Evolutionary conservation across 2,888 invertebrate species (phyloP), one percentile per base, ranked within the genome.

Genomic region (Phragmatobia fuliginosa): DNA sequence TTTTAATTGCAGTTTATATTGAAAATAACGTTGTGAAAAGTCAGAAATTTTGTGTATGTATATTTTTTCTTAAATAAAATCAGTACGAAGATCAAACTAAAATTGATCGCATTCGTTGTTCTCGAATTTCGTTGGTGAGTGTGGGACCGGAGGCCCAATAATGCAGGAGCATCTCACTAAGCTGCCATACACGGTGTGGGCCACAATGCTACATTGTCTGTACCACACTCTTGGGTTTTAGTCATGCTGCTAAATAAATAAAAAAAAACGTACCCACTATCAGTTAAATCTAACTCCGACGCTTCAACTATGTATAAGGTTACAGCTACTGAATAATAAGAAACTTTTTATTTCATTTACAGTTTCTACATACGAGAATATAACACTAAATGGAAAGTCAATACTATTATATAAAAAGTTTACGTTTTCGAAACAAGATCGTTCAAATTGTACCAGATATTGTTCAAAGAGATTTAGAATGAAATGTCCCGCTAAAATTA

Each of bases 371-470:
- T 64, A 61, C 61, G 56, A 70, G 28, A 56, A 16, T 8, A 62
- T 70, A 58, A 36, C 10, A 28, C 1, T 70, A 66, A 70, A 66
- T 11, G 62, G 66, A 21, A 66, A 33, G n/a, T 33, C 32, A 33
- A 66, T 58, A 3, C 3, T 70, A 8, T 61, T 70, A 28, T 70
- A 62, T n/a, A 4, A 66, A 2, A 33, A 62, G 2, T 70, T 73
- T 33, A 80, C 77, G 1, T 80, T 62, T 60, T 77, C 77, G 1
- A 71, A 33, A 21, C 68, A 74, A 6, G 76, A 73, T 18, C 45
- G 62, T 0, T 70, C 72, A 16, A 60, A 33, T 16, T 68, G 72
- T 8, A 59, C 69, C 25, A 66, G 65, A 38, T 76, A 75, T 59
- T 81, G 81, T 63, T 78, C 79, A 1, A 74, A 66, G 45, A 74